These are phyloP conservation scores for Pyrrhura leucotis DNA, from an alignment of 2,797 vertebrate species.

Conservation along the genomic window DNA sequence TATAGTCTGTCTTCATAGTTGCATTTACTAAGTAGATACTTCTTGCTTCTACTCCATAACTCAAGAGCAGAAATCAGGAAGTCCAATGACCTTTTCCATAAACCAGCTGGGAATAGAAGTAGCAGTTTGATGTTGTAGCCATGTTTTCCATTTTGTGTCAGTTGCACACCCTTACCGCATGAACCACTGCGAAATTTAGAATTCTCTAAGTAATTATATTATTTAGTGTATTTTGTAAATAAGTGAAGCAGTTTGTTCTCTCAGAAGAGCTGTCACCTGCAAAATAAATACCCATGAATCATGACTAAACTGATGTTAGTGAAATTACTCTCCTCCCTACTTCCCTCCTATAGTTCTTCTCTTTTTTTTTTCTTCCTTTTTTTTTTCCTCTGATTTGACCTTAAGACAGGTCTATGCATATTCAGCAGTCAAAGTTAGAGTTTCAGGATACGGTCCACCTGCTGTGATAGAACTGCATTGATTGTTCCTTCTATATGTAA, in stretches of 20 bases:
- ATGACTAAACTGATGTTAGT: constrained; percentile 65
- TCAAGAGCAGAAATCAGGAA: constrained; percentile 55
- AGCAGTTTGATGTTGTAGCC: constrained; percentile 73
- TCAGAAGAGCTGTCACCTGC: constrained; percentile 65
- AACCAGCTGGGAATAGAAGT: constrained; percentile 69
- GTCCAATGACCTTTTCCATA: constrained; percentile 26
- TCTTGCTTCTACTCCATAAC: constrained; percentile 64
- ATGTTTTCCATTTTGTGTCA: constrained; percentile 70
- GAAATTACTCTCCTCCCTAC: constrained; percentile 49
- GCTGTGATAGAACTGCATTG: constrained; percentile 75
- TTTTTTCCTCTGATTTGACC: constrained; percentile 30
- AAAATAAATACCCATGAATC: constrained; percentile 72
- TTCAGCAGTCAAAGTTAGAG: constrained; percentile 68
- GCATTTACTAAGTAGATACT: constrained; percentile 53
- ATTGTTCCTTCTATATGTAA: constrained; percentile 76
- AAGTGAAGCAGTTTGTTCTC: constrained; percentile 74
- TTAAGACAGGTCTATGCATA: constrained; percentile 38
- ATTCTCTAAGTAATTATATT: constrained; percentile 63
- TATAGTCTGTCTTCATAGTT: constrained; percentile 70
- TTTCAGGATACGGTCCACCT: constrained; percentile 65
- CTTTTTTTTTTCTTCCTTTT: not conserved
- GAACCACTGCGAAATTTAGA: constrained; percentile 74
- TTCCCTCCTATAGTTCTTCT: not conserved
- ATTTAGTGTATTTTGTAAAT: constrained; percentile 74
- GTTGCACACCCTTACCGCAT: constrained; percentile 78